Conservation (phyloP, 2,113 vertebrate genomes). For the Lates calcarifer region DNA sequence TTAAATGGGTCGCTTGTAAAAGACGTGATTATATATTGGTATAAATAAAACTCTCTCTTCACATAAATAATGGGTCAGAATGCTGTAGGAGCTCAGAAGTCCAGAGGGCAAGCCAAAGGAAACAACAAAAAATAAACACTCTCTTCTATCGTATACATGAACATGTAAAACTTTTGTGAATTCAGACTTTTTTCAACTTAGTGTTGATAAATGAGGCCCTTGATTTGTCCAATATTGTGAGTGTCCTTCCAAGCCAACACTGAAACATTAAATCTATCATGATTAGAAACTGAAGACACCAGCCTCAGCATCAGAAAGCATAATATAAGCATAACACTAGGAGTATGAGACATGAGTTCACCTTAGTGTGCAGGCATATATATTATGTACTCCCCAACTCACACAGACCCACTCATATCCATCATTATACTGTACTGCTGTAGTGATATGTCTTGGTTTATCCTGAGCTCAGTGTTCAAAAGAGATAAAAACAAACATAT, state of each 20-base stretch:
- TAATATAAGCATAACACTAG: background rate
- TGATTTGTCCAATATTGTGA: background rate
- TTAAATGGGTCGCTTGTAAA: background rate
- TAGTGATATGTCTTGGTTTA: background rate
- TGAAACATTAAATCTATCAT: background rate
- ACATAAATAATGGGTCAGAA: background rate
- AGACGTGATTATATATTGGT: background rate
- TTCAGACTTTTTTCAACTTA: background rate
- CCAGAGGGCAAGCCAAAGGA: background rate
- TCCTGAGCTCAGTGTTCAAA: background rate
- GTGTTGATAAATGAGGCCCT: background rate
- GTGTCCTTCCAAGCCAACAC: background rate
- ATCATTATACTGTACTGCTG: background rate
- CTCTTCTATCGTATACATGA: background rate
- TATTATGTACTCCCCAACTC: background rate
- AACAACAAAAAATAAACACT: background rate
- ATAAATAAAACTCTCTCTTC: background rate
- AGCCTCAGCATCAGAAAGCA: background rate
- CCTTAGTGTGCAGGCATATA: background rate
- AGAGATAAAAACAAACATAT: background rate
- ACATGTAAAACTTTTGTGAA: background rate
- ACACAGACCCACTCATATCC: slow-evolving; percentile 3
- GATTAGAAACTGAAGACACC: background rate
- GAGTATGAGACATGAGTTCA: background rate
- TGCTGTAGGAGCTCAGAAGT: background rate